These are phyloP conservation scores for Sclerurus mexicanus DNA, from an alignment of 2,113 vertebrate species.

Conservation along the genomic window DNA sequence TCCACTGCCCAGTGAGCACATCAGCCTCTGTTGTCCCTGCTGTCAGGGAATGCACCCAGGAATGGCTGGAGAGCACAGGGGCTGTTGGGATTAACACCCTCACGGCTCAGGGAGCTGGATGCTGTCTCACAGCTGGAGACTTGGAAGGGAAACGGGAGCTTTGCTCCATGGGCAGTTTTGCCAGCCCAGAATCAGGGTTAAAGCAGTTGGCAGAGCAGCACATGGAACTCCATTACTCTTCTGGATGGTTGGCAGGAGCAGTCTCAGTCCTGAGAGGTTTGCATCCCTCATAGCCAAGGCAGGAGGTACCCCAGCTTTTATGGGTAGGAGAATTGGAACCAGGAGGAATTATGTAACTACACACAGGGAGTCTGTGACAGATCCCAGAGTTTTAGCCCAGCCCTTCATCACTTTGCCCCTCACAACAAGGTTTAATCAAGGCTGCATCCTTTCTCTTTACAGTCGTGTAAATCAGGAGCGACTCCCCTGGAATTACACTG, in stretches of 20 bases:
- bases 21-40: background rate
- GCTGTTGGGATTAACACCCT: background rate
- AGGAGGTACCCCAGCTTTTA: background rate
- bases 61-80: background rate
- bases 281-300: background rate
- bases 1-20: fast-evolving
- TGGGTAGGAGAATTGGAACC: background rate
- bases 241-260: background rate
- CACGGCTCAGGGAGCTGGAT: background rate
- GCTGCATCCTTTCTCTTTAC: background rate
- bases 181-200: background rate
- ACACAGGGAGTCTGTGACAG: background rate
- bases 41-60: background rate
- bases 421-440: background rate
- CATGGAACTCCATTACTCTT: fast-evolving
- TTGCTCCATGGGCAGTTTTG: background rate
- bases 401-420: background rate
- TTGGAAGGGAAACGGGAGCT: background rate
- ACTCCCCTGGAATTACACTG: background rate
- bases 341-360: background rate
- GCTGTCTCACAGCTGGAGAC: background rate
- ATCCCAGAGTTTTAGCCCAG: background rate
- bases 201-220: background rate
- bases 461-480: background rate
- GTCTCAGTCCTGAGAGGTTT: background rate